Percentiles rank a stretch among this genome's conserved stretches.
Evolutionary conservation across 2,888 invertebrate species (phyloP).

Genomic region (Imbricaverruca yamaguchii): DNA sequence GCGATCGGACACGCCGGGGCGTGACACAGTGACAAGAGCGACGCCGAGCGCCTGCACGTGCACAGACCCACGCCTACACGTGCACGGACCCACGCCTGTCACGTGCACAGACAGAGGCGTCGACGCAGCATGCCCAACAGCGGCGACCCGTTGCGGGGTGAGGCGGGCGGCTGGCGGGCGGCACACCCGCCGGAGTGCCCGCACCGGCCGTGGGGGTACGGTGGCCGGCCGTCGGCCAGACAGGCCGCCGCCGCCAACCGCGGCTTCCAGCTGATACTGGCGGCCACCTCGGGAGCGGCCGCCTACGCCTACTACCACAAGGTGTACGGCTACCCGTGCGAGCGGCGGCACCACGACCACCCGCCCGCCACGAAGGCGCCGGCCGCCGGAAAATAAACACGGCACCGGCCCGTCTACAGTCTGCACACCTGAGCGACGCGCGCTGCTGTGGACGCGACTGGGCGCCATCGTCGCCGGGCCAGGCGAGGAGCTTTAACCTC

Average conservation of each 20-base stretch:
- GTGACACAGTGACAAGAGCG: too few relatives aligned
- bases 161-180: background rate
- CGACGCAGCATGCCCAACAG: background rate
- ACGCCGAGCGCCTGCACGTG: too few relatives aligned
- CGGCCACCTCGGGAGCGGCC: background rate
- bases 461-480: too few relatives aligned
- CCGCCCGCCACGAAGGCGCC: too few relatives aligned
- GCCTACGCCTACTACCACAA: constrained; percentile 20
- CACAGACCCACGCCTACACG: too few relatives aligned
- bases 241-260: background rate
- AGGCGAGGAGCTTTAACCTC: too few relatives aligned
- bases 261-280: constrained; percentile 2
- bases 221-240: background rate
- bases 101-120: background rate
- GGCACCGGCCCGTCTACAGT: too few relatives aligned
- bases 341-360: background rate
- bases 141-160: constrained; percentile 1
- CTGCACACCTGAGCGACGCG: too few relatives aligned
- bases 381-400: too few relatives aligned
- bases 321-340: constrained; percentile 14
- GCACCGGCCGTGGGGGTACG: constrained; percentile 3
- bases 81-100: too few relatives aligned
- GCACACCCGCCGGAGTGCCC: constrained; percentile 8
- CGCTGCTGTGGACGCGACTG: too few relatives aligned
- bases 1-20: background rate